Evolutionary conservation across 2,888 invertebrate species (phyloP), one percentile per base, ranked within the genome.

Genomic region (Steinernema hermaphroditum): DNA sequence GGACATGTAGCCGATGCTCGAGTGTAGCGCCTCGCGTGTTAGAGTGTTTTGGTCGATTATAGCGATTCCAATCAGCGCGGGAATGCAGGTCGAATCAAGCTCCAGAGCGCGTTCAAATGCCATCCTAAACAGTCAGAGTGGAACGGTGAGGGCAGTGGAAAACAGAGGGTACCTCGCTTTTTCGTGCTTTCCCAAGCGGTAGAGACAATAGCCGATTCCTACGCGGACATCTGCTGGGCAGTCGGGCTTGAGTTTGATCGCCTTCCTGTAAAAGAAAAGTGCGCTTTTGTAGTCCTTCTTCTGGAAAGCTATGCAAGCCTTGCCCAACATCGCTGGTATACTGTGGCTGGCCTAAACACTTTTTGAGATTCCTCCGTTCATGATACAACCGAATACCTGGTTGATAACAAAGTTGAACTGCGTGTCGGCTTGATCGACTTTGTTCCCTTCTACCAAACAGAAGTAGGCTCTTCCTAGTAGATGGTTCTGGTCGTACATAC

Each of bases 401-500:
- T 96, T 96, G 41, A 98, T 78, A 46, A 99, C 97, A 88, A 98
- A 99, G 89, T 98, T 97, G 87, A 98, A 98, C 88, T 99, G 98
- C 0, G 96, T 94, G 90, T 98, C 97, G 0, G 98, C 98, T 89
- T 98, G 97, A 78, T 98, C 97, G 94, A 97, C 94, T 90, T 97
- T 97, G 62, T 83, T 82, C 41, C 82, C 80, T 90, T 99, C 98
- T 43, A 97, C 90, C 9, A 99, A 90, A 85, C 96, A 98, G 88
- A 97, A 98, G 84, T 70, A 69, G 24, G 46, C 68, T 6, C 97
- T 90, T 0, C 98, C 97, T 79, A 99, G 90, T 77, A 99, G 91
- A 91, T 99, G 98, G 88, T 96, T 96, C 92, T 93, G 96, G 87
- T 99, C 97, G 89, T 97, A 98, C 97, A 98, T 98, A 85, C 96